Conservation (phyloP, 2,888 invertebrate genomes). For the Eubasilissa splendida region DNA sequence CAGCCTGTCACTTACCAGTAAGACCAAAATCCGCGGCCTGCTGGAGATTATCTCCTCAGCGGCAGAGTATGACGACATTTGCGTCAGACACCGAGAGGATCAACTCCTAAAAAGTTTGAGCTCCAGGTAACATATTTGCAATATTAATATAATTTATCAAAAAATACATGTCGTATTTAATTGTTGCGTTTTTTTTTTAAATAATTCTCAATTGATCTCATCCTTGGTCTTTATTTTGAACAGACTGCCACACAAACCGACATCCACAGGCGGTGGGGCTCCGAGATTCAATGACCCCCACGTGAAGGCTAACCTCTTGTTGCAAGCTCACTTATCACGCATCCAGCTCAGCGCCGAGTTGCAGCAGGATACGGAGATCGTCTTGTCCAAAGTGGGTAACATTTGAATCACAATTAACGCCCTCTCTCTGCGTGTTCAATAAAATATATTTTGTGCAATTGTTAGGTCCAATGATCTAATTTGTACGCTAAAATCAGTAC, state of each 20-base stretch:
- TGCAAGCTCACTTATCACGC: constrained; percentile 96
- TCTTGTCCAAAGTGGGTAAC: constrained; percentile 81
- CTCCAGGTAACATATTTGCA: constrained; percentile 74
- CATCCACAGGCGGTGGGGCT: constrained; percentile 73
- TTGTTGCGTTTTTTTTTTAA: background rate
- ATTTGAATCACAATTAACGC: background rate
- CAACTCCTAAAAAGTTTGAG: constrained; percentile 81
- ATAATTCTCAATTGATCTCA: background rate
- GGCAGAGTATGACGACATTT: constrained; percentile 95
- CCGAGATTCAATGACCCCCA: constrained; percentile 96
- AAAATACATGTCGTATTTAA: background rate
- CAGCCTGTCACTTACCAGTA: constrained; percentile 95
- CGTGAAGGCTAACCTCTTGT: constrained; percentile 93
- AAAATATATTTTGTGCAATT: too few species aligned
- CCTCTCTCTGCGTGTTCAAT: too few species aligned
- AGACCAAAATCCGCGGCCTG: constrained; percentile 97
- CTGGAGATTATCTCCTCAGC: constrained; percentile 98
- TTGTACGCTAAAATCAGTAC: too few species aligned
- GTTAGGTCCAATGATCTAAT: too few species aligned
- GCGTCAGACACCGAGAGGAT: constrained; percentile 96
- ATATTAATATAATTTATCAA: too few species aligned
- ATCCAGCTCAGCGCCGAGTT: constrained; percentile 96
- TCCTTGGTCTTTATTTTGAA: constrained; percentile 30
- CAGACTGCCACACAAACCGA: constrained; percentile 80
- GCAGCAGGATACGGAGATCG: constrained; percentile 94